phyloP scores from a whole-genome alignment of 2,888 invertebrate species.

The Patella pellucida region DNA sequence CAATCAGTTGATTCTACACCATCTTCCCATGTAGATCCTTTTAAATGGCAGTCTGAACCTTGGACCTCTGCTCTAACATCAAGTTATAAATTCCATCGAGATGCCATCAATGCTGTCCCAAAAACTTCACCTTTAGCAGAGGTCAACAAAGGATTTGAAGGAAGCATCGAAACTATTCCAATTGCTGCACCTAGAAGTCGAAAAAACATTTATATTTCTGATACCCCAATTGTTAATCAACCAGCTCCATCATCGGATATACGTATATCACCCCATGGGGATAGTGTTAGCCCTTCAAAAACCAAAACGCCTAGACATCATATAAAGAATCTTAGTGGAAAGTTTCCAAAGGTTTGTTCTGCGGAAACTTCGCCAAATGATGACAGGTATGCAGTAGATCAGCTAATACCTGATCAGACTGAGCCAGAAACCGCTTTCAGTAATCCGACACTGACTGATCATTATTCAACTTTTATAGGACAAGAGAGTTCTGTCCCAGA shows the following conservation, averaged over 20 bases:
- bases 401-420: conserved; percentile 18
- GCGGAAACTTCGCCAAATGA: not conserved
- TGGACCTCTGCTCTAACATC: conserved; percentile 29
- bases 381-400: conserved; percentile 23
- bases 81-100: conserved; percentile 18
- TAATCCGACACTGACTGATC: conserved; percentile 46
- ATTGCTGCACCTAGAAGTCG: not conserved
- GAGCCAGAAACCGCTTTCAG: conserved; percentile 48
- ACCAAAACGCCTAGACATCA: not conserved
- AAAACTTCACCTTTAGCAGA: conserved; percentile 24
- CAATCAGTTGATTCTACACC: conserved; percentile 21
- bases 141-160: conserved; percentile 32
- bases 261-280: not conserved
- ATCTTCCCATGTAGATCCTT: conserved; percentile 4
- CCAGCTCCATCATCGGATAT: not conserved
- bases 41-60: conserved; percentile 6
- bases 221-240: not conserved
- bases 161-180: conserved; percentile 26
- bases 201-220: too few relatives aligned
- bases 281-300: not conserved
- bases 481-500: conserved; percentile 22
- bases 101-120: conserved; percentile 13
- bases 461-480: conserved; percentile 53
- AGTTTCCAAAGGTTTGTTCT: too few relatives aligned
- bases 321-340: not conserved